Conservation (phyloP, 1,140 invertebrate genomes). For the Solenopsis fugax region DNA sequence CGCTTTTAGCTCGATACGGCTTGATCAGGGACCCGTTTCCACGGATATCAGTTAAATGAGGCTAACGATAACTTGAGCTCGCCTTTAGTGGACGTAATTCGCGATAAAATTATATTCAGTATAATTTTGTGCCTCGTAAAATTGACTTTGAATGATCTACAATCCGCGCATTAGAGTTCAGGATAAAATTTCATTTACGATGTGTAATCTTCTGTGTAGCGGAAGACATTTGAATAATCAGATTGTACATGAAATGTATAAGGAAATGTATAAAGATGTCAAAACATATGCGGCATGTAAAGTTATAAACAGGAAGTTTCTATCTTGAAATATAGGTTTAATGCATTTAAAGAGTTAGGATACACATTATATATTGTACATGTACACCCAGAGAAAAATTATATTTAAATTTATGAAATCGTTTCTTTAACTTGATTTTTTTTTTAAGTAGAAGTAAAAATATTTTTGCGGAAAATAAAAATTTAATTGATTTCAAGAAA, state of each 20-base stretch:
- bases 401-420: no score
- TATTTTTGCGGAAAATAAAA: no score
- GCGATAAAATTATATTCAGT: background rate
- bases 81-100: background rate
- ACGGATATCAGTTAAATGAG: background rate
- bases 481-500: no score
- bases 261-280: background rate
- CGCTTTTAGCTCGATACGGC: background rate
- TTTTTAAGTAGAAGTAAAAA: no score
- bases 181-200: background rate
- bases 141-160: background rate
- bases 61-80: background rate
- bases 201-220: background rate
- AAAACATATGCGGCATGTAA: background rate
- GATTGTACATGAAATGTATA: background rate
- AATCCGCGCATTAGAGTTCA: background rate
- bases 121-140: background rate
- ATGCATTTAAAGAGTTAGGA: background rate
- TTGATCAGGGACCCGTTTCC: background rate
- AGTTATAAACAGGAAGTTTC: background rate
- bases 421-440: no score
- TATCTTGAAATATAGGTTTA: background rate
- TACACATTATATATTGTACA: background rate
- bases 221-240: background rate
- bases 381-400: background rate